Evolutionary conservation across 2,888 invertebrate genomes (phyloP).

Genomic region (Vanessa cardui): DNA sequence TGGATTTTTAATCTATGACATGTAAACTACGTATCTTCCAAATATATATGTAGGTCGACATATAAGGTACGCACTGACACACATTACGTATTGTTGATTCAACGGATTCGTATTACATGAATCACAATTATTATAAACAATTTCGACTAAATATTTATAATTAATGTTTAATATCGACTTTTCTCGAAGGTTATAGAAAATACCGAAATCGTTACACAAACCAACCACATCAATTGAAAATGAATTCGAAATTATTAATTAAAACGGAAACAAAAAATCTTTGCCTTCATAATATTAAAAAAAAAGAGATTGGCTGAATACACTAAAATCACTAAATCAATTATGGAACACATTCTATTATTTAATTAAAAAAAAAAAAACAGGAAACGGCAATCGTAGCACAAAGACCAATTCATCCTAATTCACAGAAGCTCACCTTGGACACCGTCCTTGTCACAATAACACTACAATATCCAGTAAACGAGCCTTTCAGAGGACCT

Average conservation of each 20-base stretch:
- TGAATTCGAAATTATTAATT: too few relatives aligned
- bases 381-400: background rate
- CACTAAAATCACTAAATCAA: background rate
- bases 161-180: too few relatives aligned
- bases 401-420: constrained; percentile 18
- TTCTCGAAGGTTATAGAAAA: too few relatives aligned
- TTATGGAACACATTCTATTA: too few relatives aligned
- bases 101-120: background rate
- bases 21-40: constrained; percentile 9
- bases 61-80: constrained; percentile 22
- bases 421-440: constrained; percentile 57
- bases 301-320: background rate
- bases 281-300: background rate
- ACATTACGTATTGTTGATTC: constrained; percentile 21
- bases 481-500: constrained; percentile 47
- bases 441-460: constrained; percentile 41
- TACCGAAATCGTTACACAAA: too few relatives aligned
- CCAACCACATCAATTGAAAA: too few relatives aligned
- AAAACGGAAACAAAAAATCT: too few relatives aligned
- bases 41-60: constrained; percentile 18
- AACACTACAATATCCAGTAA: constrained; percentile 48
- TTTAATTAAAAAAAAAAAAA: constrained; percentile 9
- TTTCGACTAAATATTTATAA: too few relatives aligned
- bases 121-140: background rate
- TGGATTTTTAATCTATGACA: constrained; percentile 14